Conservation (phyloP, 2,797 vertebrate genomes). For the Glossophaga mutica region DNA sequence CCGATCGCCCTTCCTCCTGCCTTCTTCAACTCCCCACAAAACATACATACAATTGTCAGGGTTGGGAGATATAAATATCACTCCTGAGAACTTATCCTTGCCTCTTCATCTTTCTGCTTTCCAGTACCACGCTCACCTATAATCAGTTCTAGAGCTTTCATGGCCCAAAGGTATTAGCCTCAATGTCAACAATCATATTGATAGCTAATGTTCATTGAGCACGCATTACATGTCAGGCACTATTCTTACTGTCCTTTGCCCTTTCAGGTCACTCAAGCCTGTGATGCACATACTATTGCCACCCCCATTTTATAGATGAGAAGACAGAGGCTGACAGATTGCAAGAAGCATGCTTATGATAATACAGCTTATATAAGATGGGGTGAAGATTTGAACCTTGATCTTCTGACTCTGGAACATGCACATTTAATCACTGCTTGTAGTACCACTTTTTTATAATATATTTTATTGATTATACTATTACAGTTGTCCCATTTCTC, state of each 20-base stretch:
- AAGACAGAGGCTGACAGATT: not conserved
- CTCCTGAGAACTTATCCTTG: not conserved
- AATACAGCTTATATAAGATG: not conserved
- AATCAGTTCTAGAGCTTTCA: not conserved
- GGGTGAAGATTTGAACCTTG: not conserved
- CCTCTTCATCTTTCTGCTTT: not conserved
- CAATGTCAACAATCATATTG: not conserved
- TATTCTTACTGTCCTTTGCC: not conserved
- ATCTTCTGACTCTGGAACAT: not conserved
- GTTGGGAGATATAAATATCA: not conserved
- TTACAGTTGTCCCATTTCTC: no score
- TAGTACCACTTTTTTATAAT: not conserved
- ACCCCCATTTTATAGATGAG: not conserved
- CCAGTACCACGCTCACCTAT: not conserved
- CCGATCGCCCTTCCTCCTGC: not conserved
- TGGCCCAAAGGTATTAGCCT: not conserved
- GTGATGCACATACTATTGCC: not conserved
- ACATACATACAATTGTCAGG: rapidly evolving
- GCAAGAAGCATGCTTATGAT: not conserved
- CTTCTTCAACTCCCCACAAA: not conserved
- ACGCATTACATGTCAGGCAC: not conserved
- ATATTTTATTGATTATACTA: no score
- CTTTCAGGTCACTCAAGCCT: not conserved
- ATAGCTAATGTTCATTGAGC: not conserved
- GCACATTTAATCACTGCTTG: not conserved